Evolutionary conservation across 2,797 vertebrate species (phyloP), one percentile per base, ranked within the genome.

Genomic region (Champsocephalus gunnari): DNA sequence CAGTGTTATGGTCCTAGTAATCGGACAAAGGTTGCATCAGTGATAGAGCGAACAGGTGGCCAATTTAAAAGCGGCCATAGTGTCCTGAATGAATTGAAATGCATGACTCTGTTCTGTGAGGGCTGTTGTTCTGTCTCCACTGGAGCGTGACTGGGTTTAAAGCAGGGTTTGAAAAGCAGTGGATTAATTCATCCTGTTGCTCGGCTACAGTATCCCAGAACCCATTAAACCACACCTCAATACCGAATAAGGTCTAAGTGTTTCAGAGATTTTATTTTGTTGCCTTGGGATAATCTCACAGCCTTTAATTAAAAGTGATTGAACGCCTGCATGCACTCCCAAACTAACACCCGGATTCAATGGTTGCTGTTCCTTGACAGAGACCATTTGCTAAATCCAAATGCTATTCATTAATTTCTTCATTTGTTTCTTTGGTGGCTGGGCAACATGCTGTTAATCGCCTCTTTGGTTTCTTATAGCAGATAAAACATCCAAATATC

Each of bases 341-440:
- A 71, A 72, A 60, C 77, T 28, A 59, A 38, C 64, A 21, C 71
- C 69, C 19, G 59, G 66, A 67, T 70, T 69, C 50, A 53, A 28
- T 48, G 80, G 82, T 73, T 16, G 24, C 65, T 69, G 76, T 88
- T 88, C 75, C 85, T 75, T 89, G 80, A 77, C 91, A 82, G 89
- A 91, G 89, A 80, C 91, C 84, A 87, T 93, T 93, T 91, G 82
- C 85, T 79, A 91, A 93, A 90, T 88, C 92, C 89, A 93, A 92
- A 93, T 92, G 87, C 92, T 87, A 94, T 93, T 93, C 90, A 92
- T 93, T 88, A 90, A 83, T 91, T 94, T 87, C 81, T 90, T 92
- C 78, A 89, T 93, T 92, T 92, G 88, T 79, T 82, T 82, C 73
- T 16, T 16, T 57, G 78, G 81, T 77, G 80, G 82, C 83, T 66